Conservation (phyloP, 2,888 invertebrate species). For the Argyresthia goedartella region DNA sequence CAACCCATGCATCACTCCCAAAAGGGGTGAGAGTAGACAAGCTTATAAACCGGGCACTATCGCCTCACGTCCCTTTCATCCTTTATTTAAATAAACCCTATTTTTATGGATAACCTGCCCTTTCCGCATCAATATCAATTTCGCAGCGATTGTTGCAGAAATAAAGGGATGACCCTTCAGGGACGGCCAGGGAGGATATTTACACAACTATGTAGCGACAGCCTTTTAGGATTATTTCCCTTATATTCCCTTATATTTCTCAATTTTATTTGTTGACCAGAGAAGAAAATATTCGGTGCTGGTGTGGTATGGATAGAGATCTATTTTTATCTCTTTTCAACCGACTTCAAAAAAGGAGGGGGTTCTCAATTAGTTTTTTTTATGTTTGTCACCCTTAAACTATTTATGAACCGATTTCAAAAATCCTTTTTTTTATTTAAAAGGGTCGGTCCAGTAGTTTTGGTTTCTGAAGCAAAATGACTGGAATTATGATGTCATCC, state of each 20-base stretch:
- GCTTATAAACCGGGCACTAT: slow-evolving; percentile 47
- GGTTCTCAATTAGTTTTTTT: too few relatives aligned
- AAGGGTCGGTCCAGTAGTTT: too few relatives aligned
- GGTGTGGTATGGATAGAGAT: neutral
- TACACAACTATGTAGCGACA: slow-evolving; percentile 59
- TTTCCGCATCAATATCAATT: slow-evolving; percentile 71
- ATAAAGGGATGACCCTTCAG: slow-evolving; percentile 70
- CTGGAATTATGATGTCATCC: too few relatives aligned
- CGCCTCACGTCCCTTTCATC: slow-evolving; percentile 54
- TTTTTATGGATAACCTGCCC: slow-evolving; percentile 70
- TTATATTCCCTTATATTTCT: slow-evolving; percentile 3
- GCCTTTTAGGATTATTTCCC: slow-evolving; percentile 30
- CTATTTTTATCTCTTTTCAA: neutral
- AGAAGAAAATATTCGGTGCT: neutral
- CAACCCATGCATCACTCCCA: slow-evolving; percentile 36
- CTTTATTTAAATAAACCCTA: slow-evolving; percentile 72
- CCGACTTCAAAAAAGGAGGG: too few relatives aligned
- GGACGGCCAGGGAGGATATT: slow-evolving; percentile 49
- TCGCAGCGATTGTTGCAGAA: slow-evolving; percentile 68
- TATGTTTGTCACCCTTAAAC: too few relatives aligned
- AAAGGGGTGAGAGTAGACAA: slow-evolving; percentile 35
- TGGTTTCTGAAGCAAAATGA: too few relatives aligned
- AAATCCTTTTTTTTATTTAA: too few relatives aligned
- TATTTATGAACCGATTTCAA: too few relatives aligned
- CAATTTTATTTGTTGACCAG: neutral